These are phyloP conservation scores for Condylostylus longicornis DNA, from an alignment of 1,140 invertebrate species.

Conservation along the genomic window DNA sequence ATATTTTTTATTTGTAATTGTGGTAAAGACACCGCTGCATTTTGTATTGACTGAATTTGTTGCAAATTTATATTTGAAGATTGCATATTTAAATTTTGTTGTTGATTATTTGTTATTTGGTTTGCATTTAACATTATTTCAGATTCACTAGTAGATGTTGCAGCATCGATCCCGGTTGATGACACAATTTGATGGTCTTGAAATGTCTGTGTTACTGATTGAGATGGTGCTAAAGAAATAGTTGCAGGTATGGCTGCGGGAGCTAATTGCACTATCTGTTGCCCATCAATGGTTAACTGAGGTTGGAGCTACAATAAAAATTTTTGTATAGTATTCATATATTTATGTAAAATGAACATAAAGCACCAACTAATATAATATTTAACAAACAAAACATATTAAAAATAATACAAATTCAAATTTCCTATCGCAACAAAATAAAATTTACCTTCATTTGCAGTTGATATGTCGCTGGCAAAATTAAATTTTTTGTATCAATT, in stretches of 20 bases:
- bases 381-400: conserved; percentile 3
- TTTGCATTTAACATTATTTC: conserved; percentile 10
- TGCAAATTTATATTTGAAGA: too few relatives aligned
- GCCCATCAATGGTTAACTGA: conserved; percentile 26
- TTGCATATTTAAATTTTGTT: too few relatives aligned
- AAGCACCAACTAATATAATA: too few relatives aligned
- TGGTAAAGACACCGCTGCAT: conserved; percentile 4
- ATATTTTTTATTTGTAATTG: conserved; percentile 2
- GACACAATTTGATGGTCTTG: conserved; percentile 9
- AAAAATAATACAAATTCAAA: neutral
- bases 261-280: conserved; percentile 27
- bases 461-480: conserved; percentile 29
- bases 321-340: neutral
- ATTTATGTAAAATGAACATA: neutral
- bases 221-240: conserved; percentile 20
- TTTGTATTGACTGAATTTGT: conserved; percentile 12
- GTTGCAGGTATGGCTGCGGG: conserved; percentile 28
- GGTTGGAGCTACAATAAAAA: conserved; percentile 17
- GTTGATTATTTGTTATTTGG: conserved; percentile 2
- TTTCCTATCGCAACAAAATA: neutral
- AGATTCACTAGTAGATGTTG: conserved; percentile 7
- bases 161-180: conserved; percentile 3
- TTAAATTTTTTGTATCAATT: conserved; percentile 28
- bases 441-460: conserved; percentile 28
- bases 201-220: conserved; percentile 10